Base-by-base conservation (phyloP, 53 echinoderm and acorn worm species). In the Antedon mediterranea region DNA sequence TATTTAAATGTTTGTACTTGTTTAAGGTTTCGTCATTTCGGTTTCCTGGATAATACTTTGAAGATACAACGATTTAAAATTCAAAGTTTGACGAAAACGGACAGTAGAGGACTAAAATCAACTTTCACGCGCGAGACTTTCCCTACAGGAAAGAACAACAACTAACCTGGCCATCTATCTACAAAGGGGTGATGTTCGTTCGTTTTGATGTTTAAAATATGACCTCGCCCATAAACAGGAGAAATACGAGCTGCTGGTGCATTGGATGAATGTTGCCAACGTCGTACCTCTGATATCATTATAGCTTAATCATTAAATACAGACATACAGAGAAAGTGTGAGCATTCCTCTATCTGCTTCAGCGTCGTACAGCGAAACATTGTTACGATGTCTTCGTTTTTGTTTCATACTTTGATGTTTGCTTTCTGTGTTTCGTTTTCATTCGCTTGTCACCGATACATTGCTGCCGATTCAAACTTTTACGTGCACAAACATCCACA, bases 401-500 rank as follows among this genome's bases (percentile, higher is more conserved):
- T 57, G 8, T 57, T 57, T 13, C 57, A 57, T 57, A 8, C 1
- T 23, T 26, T 57, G 7, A 26, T 57, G 14, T 18, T 57, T 57
- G 23, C 23, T 8, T 8, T 57, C 7, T 18, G 57, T 57, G 57
- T 23, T 15, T 57, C 57, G 3, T 23, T 57, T 1, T 14, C n/a
- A 5, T 4, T 18, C 28, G 72, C 79, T 4, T 71, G 30, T 9
- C 31, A 31, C 29, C 31, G n/a, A 7, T 30, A 71, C 15, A 31
- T 31, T 15, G 71, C 32, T 71, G 79, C 29, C 8, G 72, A 71
- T 1, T 71, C 71, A 7, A 37, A 42, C 80, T 28, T 73, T 23
- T 73, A 78, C 13, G 72, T 83, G 18, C 78, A 78, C 18, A 83
- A 83, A 30, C 83, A 83, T 29, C 83, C 83, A 30, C 83, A 83